Evolutionary conservation across 2,797 vertebrate genomes (phyloP).

Genomic region (Pantherophis alleghaniensis): DNA sequence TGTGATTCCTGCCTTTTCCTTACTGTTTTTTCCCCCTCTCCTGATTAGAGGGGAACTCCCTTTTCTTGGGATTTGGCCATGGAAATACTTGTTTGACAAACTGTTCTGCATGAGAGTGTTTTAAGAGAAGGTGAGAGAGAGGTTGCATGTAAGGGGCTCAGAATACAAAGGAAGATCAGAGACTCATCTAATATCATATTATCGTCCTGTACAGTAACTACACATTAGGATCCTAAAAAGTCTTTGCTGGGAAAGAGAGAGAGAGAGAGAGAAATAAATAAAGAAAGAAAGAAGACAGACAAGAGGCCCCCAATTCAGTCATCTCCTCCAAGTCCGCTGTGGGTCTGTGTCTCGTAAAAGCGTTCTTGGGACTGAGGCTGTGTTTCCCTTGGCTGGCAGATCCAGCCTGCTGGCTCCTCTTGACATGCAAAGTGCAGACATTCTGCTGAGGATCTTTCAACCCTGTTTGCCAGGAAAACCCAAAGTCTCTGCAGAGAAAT

Average conservation of each 20-base stretch:
- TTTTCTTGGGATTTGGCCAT: conserved; percentile 50
- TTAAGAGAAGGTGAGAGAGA: conserved; percentile 21
- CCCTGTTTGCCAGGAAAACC: conserved; percentile 70
- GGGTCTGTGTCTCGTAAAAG: conserved; percentile 58
- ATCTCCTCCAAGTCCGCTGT: conserved; percentile 47
- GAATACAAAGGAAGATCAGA: conserved; percentile 45
- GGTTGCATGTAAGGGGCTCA: background rate
- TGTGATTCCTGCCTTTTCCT: conserved; percentile 62
- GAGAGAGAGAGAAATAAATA: background rate
- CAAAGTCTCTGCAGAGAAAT: conserved; percentile 65
- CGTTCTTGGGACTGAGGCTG: conserved; percentile 61
- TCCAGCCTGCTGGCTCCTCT: conserved; percentile 67
- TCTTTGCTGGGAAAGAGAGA: conserved; percentile 24
- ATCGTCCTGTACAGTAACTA: conserved; percentile 41
- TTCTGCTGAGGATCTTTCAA: conserved; percentile 64
- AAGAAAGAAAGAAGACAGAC: background rate
- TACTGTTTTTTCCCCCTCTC: conserved; percentile 60
- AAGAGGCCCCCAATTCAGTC: conserved; percentile 25
- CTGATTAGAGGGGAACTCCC: conserved; percentile 55
- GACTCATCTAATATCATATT: conserved; percentile 43
- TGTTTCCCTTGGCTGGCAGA: conserved; percentile 74
- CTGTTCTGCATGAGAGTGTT: conserved; percentile 41
- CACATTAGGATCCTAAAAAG: conserved; percentile 37
- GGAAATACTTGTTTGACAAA: conserved; percentile 43
- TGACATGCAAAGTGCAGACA: conserved; percentile 58